Conservation (phyloP, 2,888 invertebrate species). For the Drosophila kanekoi region DNA sequence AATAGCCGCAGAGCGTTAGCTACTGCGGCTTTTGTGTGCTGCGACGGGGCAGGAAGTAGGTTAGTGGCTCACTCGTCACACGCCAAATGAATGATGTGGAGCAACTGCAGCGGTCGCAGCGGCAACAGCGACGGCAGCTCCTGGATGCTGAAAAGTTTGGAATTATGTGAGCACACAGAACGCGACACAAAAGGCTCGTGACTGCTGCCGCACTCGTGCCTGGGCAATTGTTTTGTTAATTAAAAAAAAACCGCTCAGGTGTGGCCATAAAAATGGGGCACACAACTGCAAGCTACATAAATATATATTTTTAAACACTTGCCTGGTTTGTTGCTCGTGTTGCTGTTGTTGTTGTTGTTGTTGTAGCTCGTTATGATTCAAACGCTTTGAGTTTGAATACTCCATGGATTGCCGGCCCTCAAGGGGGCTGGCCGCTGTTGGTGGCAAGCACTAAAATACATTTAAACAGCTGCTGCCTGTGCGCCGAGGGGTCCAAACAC, state of each 20-base stretch:
- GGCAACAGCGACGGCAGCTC: slow-evolving; percentile 44
- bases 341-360: slow-evolving; percentile 18
- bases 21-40: slow-evolving; percentile 45
- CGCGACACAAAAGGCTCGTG: slow-evolving; percentile 44
- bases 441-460: slow-evolving; percentile 84
- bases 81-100: slow-evolving; percentile 71
- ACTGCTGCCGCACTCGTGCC: slow-evolving; percentile 34
- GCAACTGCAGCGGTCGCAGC: slow-evolving; percentile 65
- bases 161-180: slow-evolving; percentile 29
- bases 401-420: slow-evolving; percentile 86
- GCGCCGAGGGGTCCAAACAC: slow-evolving; percentile 35
- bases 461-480: slow-evolving; percentile 82
- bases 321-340: slow-evolving; percentile 68
- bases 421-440: slow-evolving; percentile 84
- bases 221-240: slow-evolving; percentile 74
- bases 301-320: slow-evolving; percentile 54
- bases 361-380: slow-evolving; percentile 67
- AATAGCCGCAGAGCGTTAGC: slow-evolving; percentile 31
- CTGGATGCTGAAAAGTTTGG: slow-evolving; percentile 30
- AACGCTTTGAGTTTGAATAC: slow-evolving; percentile 84
- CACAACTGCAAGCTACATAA: slow-evolving; percentile 17
- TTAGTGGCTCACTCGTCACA: slow-evolving; percentile 78
- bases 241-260: slow-evolving; percentile 74
- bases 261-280: slow-evolving; percentile 71
- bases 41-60: slow-evolving; percentile 67